Evolutionary conservation across 2,888 invertebrate genomes (phyloP).

Genomic region (Dastarcus helophoroides): DNA sequence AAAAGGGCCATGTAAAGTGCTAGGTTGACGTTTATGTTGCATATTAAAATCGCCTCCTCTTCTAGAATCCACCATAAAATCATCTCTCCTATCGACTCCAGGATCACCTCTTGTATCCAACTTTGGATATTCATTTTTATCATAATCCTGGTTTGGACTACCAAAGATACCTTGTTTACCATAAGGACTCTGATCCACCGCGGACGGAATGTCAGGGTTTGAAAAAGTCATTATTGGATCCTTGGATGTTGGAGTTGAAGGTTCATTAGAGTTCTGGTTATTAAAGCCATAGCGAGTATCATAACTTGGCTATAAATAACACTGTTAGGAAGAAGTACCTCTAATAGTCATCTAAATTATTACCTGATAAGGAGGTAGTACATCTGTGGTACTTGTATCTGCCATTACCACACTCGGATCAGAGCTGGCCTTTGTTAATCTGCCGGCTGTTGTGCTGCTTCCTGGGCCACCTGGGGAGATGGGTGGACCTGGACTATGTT

Average conservation of each 20-base stretch:
- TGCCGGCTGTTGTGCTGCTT: slow-evolving; percentile 40
- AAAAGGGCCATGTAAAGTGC: slow-evolving; percentile 31
- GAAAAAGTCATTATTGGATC: slow-evolving; percentile 30
- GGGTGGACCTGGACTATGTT: slow-evolving; percentile 66
- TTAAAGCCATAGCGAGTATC: slow-evolving; percentile 34
- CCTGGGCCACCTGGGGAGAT: slow-evolving; percentile 41
- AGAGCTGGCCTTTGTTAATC: slow-evolving; percentile 69
- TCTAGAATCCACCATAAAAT: slow-evolving; percentile 14
- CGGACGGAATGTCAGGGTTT: slow-evolving; percentile 28
- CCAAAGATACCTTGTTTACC: slow-evolving; percentile 22
- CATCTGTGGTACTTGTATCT: slow-evolving; percentile 62
- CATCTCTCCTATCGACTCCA: slow-evolving; percentile 17
- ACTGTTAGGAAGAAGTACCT: not conserved
- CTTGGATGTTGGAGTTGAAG: slow-evolving; percentile 21
- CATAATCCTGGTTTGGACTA: slow-evolving; percentile 10
- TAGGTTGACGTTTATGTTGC: slow-evolving; percentile 33
- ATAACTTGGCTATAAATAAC: slow-evolving; percentile 30
- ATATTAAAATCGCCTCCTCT: slow-evolving; percentile 17
- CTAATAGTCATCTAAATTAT: slow-evolving; percentile 20
- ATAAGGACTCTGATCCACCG: slow-evolving; percentile 23
- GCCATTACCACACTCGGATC: slow-evolving; percentile 93
- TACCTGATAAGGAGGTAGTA: slow-evolving; percentile 82
- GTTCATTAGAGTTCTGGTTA: slow-evolving; percentile 18
- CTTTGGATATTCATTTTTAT: slow-evolving; percentile 18
- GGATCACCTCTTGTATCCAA: slow-evolving; percentile 19